These are phyloP conservation scores for Phyto melanocephala DNA, from an alignment of 2,888 invertebrate genomes.

Conservation along the genomic window DNA sequence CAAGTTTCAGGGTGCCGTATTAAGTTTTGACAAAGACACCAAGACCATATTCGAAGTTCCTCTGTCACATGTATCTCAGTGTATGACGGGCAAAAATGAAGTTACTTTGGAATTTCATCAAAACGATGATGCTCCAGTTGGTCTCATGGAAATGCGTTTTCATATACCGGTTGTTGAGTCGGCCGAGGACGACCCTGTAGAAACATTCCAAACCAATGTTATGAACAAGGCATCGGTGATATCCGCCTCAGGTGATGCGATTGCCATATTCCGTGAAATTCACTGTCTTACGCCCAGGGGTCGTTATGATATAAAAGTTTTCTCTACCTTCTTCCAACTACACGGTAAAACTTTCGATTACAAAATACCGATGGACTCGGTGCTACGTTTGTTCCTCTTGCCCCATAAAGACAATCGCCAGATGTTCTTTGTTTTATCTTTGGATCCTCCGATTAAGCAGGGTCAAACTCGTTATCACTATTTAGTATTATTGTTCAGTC, in stretches of 20 bases:
- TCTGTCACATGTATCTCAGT: constrained; percentile 95
- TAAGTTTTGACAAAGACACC: constrained; percentile 90
- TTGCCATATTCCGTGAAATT: constrained; percentile 97
- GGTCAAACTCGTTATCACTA: constrained; percentile 99
- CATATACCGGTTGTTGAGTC: constrained; percentile 96
- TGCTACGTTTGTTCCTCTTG: constrained; percentile 93
- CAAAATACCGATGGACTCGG: constrained; percentile 98
- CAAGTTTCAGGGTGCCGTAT: constrained; percentile 92
- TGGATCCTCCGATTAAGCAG: constrained; percentile 99
- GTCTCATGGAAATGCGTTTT: constrained; percentile 98
- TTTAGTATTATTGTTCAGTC: constrained; percentile 94
- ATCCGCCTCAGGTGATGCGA: constrained; percentile 97
- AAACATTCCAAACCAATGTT: constrained; percentile 97
- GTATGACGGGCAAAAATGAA: constrained; percentile 97
- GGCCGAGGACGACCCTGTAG: constrained; percentile 94
- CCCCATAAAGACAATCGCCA: constrained; percentile 99
- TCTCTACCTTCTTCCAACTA: constrained; percentile 92
- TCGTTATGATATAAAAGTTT: constrained; percentile 96
- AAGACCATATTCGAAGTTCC: constrained; percentile 97
- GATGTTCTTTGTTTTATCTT: constrained; percentile 97
- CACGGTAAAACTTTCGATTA: constrained; percentile 99
- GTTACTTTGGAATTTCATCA: constrained; percentile 99
- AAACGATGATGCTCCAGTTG: constrained; percentile 98
- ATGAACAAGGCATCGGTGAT: constrained; percentile 98
- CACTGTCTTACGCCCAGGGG: constrained; percentile 97